These are phyloP conservation scores for Phylloscopus trochiloides DNA, from an alignment of 2,113 vertebrate species.

Conservation along the genomic window DNA sequence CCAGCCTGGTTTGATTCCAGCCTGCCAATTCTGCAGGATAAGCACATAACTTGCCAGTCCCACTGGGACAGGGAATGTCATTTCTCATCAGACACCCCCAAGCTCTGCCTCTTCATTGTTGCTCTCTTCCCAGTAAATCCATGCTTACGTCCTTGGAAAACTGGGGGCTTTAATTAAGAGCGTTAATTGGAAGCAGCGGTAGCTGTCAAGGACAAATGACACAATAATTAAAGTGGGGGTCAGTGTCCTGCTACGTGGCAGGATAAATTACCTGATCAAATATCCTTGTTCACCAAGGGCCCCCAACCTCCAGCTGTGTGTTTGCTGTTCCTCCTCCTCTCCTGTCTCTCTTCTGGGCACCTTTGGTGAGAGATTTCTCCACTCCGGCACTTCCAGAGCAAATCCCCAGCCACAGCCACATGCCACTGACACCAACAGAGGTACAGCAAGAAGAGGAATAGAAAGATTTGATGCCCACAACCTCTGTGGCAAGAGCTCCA, in stretches of 20 bases:
- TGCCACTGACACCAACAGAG: fast-evolving
- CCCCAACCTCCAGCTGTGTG: background rate
- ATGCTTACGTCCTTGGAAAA: background rate
- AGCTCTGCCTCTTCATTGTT: background rate
- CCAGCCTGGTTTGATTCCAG: background rate
- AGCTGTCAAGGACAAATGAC: slow-evolving; percentile 44
- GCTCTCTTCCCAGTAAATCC: background rate
- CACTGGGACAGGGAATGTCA: background rate
- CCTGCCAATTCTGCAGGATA: background rate
- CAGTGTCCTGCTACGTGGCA: background rate
- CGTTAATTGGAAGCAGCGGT: slow-evolving; percentile 58
- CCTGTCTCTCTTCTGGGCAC: background rate
- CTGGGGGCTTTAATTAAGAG: slow-evolving; percentile 43
- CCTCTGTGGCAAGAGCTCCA: background rate
- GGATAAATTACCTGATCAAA: slow-evolving; percentile 39
- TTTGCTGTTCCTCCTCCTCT: background rate
- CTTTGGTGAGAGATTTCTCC: background rate
- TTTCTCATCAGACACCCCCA: slow-evolving; percentile 14
- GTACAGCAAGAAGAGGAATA: fast-evolving
- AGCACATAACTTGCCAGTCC: background rate
- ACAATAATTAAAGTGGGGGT: slow-evolving; percentile 53
- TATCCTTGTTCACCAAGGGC: background rate
- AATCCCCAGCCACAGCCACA: background rate
- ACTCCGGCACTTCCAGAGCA: background rate
- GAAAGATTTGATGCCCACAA: background rate